Evolutionary conservation across 2,113 vertebrate genomes (phyloP).

Genomic region (human): GRCh38 chr13:67355501-67356000

Average conservation of each 20-base stretch:
- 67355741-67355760: background rate
- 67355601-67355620: constrained; percentile 62
- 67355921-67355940: constrained; percentile 85
- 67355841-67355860: constrained; percentile 84
- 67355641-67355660: constrained; percentile 80
- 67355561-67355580: constrained; percentile 36
- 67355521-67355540: constrained; percentile 62
- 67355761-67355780: background rate
- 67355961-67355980: constrained; percentile 89
- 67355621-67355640: constrained; percentile 67
- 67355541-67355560: constrained; percentile 22
- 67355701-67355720: constrained; percentile 64
- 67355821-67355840: constrained; percentile 79
- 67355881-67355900: constrained; percentile 83
- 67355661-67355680: constrained; percentile 74
- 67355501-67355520: constrained; percentile 25
- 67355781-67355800: background rate
- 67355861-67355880: constrained; percentile 82
- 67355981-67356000: constrained; percentile 86
- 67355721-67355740: constrained; percentile 16
- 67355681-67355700: constrained; percentile 73
- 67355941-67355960: constrained; percentile 86
- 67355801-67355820: constrained; percentile 69
- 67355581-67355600: background rate
- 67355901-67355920: constrained; percentile 86